Evolutionary conservation across 2,113 vertebrate species (phyloP).

Genomic region (Hassar affinis): DNA sequence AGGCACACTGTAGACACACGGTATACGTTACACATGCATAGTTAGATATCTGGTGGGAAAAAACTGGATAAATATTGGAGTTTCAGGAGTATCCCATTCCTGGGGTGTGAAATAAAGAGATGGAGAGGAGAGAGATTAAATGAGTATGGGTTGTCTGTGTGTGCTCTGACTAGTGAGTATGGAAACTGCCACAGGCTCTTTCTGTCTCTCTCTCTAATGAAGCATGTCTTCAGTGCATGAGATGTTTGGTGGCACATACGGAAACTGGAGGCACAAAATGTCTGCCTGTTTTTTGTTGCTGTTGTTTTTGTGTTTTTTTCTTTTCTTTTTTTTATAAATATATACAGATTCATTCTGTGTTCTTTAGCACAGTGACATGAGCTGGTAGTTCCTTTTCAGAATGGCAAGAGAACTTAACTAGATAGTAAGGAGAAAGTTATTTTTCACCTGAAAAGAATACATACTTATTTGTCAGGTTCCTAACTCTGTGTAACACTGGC

Average conservation of each 20-base stretch:
- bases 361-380: background rate
- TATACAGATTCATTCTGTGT: background rate
- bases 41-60: background rate
- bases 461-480: constrained; percentile 6
- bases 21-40: background rate
- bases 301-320: background rate
- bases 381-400: background rate
- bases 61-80: constrained; percentile 68
- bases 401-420: background rate
- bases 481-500: background rate
- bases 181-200: constrained; percentile 32
- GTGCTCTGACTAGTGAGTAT: constrained; percentile 44
- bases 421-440: constrained; percentile 2
- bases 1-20: constrained; percentile 58
- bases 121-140: constrained; percentile 43
- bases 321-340: background rate
- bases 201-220: constrained; percentile 47
- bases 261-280: constrained; percentile 22
- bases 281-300: background rate
- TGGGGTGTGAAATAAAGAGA: constrained; percentile 12
- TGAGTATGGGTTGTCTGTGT: constrained; percentile 54
- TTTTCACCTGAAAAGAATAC: constrained; percentile 4
- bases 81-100: constrained; percentile 30
- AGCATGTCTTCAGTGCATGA: constrained; percentile 39
- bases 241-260: constrained; percentile 43